Evolutionary conservation across 2,888 invertebrate genomes (phyloP).

Genomic region (Masnerella sp.): DNA sequence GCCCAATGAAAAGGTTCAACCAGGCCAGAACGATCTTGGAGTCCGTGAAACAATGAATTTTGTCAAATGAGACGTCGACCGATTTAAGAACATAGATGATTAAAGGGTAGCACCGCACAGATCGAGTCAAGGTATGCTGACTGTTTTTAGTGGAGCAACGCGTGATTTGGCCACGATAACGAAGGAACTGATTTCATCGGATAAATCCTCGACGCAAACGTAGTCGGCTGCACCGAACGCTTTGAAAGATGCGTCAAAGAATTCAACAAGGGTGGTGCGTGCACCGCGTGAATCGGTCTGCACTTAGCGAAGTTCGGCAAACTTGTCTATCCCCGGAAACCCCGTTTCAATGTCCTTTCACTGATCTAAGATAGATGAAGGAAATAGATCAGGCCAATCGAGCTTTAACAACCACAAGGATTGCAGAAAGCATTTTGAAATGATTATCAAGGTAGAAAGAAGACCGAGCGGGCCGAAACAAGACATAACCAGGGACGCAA

Average conservation of each 20-base stretch:
- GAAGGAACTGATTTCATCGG: not conserved
- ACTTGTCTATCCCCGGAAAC: not conserved
- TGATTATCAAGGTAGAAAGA: not conserved
- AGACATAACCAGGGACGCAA: not conserved
- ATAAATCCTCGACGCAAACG: not conserved
- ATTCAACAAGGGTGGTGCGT: not conserved
- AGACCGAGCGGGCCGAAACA: conserved; percentile 6
- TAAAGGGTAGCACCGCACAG: no score
- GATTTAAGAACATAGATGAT: not conserved
- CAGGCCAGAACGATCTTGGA: no score
- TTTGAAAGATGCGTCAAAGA: not conserved
- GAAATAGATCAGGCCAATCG: not conserved
- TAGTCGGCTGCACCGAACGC: no score
- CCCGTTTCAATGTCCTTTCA: not conserved
- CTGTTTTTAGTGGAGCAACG: no score
- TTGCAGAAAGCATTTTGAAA: conserved; percentile 6
- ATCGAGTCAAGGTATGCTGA: no score
- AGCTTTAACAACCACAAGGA: not conserved
- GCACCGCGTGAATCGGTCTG: not conserved
- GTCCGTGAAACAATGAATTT: not conserved
- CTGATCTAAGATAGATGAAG: not conserved
- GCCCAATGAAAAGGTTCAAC: no score
- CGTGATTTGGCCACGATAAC: conserved; percentile 29
- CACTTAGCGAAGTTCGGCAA: not conserved
- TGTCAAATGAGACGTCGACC: not conserved